These are phyloP conservation scores for Pseudochirops cupreus DNA, from an alignment of 2,797 vertebrate species.

Conservation along the genomic window DNA sequence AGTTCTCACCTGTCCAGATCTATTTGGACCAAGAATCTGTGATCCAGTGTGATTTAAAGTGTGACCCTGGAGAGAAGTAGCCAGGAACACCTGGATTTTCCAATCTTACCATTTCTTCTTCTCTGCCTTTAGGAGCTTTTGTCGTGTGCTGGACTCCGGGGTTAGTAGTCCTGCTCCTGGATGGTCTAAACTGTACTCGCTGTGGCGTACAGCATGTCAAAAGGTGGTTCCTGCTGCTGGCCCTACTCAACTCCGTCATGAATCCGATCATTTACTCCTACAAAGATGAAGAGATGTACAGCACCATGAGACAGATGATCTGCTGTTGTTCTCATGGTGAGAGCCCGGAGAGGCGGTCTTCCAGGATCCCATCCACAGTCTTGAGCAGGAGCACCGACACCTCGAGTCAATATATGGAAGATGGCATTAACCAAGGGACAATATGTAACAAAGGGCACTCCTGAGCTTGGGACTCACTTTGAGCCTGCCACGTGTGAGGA, in stretches of 20 bases:
- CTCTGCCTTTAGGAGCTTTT: slow-evolving; percentile 91
- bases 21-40: not conserved
- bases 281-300: slow-evolving; percentile 98
- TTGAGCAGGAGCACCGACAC: slow-evolving; percentile 84
- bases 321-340: slow-evolving; percentile 89
- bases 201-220: slow-evolving; percentile 92
- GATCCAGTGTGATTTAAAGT: not conserved
- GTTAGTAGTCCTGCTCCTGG: slow-evolving; percentile 92
- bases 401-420: slow-evolving; percentile 84
- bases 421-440: slow-evolving; percentile 82
- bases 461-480: not conserved
- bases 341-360: slow-evolving; percentile 80
- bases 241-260: slow-evolving; percentile 96
- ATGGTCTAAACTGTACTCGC: slow-evolving; percentile 91
- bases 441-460: slow-evolving; percentile 79
- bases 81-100: not conserved
- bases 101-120: slow-evolving; percentile 8
- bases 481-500: not conserved
- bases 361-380: slow-evolving; percentile 83
- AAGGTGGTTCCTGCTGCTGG: slow-evolving; percentile 95
- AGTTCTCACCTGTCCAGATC: not conserved
- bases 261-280: slow-evolving; percentile 99
- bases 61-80: not conserved
- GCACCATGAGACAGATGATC: slow-evolving; percentile 93
- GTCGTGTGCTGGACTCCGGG: slow-evolving; percentile 99